A percentile compares a stretch with the other conserved stretches of the same genome.
Conservation (phyloP, 1,140 invertebrate species). For the Pantala flavescens region DNA sequence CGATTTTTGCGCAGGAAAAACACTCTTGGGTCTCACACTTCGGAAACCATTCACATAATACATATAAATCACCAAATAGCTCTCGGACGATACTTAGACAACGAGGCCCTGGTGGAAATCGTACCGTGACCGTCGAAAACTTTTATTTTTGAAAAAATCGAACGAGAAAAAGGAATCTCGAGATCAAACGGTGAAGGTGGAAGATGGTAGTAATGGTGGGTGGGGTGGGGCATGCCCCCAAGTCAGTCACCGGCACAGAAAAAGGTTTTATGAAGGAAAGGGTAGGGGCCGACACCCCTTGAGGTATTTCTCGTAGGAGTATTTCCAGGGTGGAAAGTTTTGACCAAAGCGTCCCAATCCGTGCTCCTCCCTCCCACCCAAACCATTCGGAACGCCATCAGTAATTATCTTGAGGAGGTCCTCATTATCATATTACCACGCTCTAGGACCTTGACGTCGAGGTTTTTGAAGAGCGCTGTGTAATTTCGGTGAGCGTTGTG, state of each 20-base stretch:
- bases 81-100: not conserved
- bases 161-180: not conserved
- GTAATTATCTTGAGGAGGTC: conserved; percentile 5
- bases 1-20: no score
- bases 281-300: not conserved
- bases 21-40: no score
- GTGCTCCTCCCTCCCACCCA: not conserved
- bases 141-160: not conserved
- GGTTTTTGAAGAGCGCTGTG: not conserved
- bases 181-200: not conserved
- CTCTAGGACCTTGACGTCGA: not conserved
- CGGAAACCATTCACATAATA: no score
- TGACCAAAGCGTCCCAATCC: not conserved
- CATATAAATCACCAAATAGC: not conserved
- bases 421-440: conserved; percentile 9
- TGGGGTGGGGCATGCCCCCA: not conserved
- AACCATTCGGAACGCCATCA: not conserved
- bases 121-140: not conserved
- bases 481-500: not conserved
- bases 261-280: not conserved
- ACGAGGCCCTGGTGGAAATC: not conserved
- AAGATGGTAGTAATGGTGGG: not conserved
- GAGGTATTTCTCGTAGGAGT: no score
- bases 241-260: conserved; percentile 3
- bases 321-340: no score